phyloP scores from a whole-genome alignment of 2,113 vertebrate genomes.

The Felis chaus region DNA sequence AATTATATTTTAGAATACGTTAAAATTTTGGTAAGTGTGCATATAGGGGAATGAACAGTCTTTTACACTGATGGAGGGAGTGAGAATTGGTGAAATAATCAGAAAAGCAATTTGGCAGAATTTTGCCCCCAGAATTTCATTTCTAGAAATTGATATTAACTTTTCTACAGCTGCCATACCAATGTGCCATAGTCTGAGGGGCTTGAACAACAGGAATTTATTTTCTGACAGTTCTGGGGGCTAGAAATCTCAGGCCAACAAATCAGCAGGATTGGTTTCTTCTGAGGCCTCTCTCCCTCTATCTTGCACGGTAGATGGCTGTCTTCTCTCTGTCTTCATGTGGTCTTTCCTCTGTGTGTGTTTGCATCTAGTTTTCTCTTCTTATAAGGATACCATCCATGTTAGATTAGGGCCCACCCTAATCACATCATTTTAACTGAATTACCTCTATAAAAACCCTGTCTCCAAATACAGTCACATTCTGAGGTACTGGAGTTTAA shows the following conservation, averaged over 20 bases:
- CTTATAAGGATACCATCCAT: background rate
- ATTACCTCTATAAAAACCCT: background rate
- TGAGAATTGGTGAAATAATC: background rate
- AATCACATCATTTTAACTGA: background rate
- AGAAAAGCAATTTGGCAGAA: background rate
- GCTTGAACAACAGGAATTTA: background rate
- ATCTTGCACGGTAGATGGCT: background rate
- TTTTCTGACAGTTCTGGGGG: background rate
- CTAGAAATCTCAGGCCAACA: background rate
- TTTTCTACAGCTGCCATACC: background rate
- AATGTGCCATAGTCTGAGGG: background rate
- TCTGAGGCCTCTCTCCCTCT: background rate
- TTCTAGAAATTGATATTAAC: background rate
- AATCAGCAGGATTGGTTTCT: background rate
- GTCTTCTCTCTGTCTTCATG: background rate
- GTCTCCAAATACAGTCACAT: background rate
- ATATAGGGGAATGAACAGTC: background rate
- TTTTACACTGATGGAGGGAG: background rate
- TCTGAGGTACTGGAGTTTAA: background rate
- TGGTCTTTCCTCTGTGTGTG: background rate
- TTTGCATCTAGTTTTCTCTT: background rate
- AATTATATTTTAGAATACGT: background rate
- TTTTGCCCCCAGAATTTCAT: background rate
- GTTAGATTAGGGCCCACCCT: background rate
- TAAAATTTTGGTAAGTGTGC: background rate